Evolutionary conservation across 2,888 invertebrate genomes (phyloP).

Genomic region (Chalcis sispes): DNA sequence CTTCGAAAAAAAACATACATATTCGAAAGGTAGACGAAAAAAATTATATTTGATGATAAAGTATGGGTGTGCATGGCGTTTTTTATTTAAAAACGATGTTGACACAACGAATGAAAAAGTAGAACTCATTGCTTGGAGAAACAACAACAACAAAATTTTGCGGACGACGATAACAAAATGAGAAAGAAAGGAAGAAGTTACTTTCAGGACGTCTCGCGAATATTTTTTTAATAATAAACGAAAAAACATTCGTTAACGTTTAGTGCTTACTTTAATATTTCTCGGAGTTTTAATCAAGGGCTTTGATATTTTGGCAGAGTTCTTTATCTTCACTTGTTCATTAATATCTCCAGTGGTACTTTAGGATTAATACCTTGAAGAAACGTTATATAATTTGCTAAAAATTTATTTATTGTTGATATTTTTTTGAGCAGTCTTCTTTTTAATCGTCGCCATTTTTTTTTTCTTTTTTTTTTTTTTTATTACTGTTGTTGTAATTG

Average conservation of each 20-base stretch:
- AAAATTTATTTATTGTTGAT: too few relatives aligned
- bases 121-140: not conserved
- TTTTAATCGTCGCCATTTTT: too few relatives aligned
- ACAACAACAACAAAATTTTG: too few relatives aligned
- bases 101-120: conserved; percentile 17
- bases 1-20: conserved; percentile 9
- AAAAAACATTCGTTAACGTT: not conserved
- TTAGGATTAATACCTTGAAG: too few relatives aligned
- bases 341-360: too few relatives aligned
- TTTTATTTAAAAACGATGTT: not conserved
- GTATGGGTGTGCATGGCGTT: not conserved
- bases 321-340: not conserved
- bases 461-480: too few relatives aligned
- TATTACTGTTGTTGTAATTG: too few relatives aligned
- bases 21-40: not conserved
- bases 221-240: not conserved
- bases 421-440: too few relatives aligned
- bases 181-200: not conserved
- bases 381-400: too few relatives aligned
- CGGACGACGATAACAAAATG: too few relatives aligned
- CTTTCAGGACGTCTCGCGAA: not conserved
- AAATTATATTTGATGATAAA: too few relatives aligned
- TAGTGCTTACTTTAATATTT: conserved; percentile 19
- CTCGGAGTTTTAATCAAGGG: conserved; percentile 18
- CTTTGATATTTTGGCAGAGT: conserved; percentile 10